Evolutionary conservation across 2,113 vertebrate genomes (phyloP), one percentile per base, ranked within the genome.

Genomic region (Empidonax traillii): DNA sequence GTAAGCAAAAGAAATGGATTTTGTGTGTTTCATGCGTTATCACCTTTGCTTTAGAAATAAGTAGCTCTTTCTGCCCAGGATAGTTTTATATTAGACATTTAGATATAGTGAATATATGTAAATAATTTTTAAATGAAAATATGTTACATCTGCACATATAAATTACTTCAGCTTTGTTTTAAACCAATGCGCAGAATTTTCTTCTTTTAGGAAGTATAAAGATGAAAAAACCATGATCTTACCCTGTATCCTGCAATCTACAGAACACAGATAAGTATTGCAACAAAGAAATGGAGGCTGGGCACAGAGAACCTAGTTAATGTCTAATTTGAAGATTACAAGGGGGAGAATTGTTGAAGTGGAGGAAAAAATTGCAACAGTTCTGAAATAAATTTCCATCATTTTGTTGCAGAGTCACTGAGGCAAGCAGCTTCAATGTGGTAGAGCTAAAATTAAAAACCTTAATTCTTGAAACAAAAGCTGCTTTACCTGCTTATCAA

Each of bases 331-430:
- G 67, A 93, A 87, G 76, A 95, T 91, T 91, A 93, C 46, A 92
- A n/a, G 82, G n/a, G 95, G 39, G 28, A 58, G 14, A 85, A 83
- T 25, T 62, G 78, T 73, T 92, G 53, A 93, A 87, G 47, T 39
- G 27, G 24, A 37, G 23, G 28, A 8, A 73, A 75, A 74, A 69
- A 37, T 9, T 13, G 14, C 8, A 75, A 80, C 31, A 63, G 22
- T 78, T 94, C 31, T 24, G 33, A 96, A 94, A 94, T 68, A 90
- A 77, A 95, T 96, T 83, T 95, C 69, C 79, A 76, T 96, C 78
- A 79, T 96, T 95, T 92, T 90, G 16, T 68, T 67, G 21, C 76
- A 83, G 31, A 94, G 52, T 73, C 8, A 8, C 68, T 76, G 78
- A 94, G 21, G 31, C 20, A 88, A 87, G 33, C 59, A 76, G 41